Conservation (phyloP, 2,888 invertebrate genomes). For the Clivina fossor region DNA sequence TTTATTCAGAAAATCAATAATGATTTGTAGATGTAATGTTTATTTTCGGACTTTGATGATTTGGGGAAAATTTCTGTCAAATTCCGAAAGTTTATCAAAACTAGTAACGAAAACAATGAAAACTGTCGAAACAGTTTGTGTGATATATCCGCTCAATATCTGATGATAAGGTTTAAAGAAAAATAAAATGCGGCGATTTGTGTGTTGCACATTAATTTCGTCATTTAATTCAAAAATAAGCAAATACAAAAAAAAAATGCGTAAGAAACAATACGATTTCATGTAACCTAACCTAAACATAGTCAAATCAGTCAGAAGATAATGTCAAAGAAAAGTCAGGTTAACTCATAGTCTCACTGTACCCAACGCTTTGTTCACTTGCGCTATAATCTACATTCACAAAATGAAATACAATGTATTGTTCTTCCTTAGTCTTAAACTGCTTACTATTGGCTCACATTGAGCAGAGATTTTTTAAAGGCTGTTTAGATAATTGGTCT, state of each 20-base stretch:
- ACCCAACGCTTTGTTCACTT: constrained; percentile 43
- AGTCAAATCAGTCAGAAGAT: constrained; percentile 28
- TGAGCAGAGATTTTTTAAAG: constrained; percentile 47
- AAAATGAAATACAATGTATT: constrained; percentile 48
- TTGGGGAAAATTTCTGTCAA: too few species aligned
- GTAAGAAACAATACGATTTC: too few species aligned
- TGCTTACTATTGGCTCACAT: constrained; percentile 45
- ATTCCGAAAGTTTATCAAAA: too few species aligned
- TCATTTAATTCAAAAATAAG: too few species aligned
- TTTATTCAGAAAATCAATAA: too few species aligned
- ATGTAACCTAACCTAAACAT: constrained; percentile 30
- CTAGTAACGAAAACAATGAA: too few species aligned
- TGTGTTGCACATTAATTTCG: constrained; percentile 17
- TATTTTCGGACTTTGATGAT: too few species aligned
- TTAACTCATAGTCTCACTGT: constrained; percentile 24
- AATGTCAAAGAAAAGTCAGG: too few species aligned
- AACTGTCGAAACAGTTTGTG: constrained; percentile 15
- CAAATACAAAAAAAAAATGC: too few species aligned
- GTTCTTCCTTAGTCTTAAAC: constrained; percentile 48
- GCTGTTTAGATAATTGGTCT: constrained; percentile 43
- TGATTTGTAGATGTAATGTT: too few species aligned
- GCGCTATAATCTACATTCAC: constrained; percentile 42
- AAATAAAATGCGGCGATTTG: constrained; percentile 10
- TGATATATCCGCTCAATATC: constrained; percentile 29
- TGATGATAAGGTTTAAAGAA: constrained; percentile 10